A percentile compares a stretch with the other conserved stretches of the same genome.
phyloP scores from a whole-genome alignment of 2,113 vertebrate genomes.

The Takifugu bimaculatus region DNA sequence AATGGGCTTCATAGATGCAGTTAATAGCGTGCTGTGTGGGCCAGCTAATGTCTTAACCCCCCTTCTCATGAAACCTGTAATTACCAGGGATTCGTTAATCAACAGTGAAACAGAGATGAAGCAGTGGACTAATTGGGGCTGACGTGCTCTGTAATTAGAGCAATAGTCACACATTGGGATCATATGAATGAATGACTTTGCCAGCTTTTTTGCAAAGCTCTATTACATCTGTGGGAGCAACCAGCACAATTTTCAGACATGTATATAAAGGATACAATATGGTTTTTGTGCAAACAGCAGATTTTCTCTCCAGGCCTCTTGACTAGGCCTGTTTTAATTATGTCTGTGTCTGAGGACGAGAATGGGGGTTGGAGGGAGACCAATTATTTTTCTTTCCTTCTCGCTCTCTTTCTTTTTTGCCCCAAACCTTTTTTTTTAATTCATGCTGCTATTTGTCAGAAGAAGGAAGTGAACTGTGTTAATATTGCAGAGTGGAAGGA shows the following conservation, averaged over 20 bases:
- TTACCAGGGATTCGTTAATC: conserved; percentile 81
- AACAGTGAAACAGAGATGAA: conserved; percentile 75
- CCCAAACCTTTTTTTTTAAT: conserved; percentile 65
- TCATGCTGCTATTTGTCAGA: conserved; percentile 60
- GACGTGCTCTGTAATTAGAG: conserved; percentile 86
- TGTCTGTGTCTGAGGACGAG: conserved; percentile 63
- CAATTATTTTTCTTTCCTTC: conserved; percentile 73
- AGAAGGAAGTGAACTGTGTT: conserved; percentile 34
- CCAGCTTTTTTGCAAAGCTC: conserved; percentile 76
- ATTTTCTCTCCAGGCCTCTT: conserved; percentile 75
- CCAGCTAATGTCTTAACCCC: conserved; percentile 55
- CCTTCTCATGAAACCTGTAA: conserved; percentile 65
- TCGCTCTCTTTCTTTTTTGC: conserved; percentile 59
- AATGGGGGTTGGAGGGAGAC: conserved; percentile 57
- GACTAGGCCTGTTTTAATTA: conserved; percentile 74
- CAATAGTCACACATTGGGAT: conserved; percentile 83
- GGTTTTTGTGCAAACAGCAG: conserved; percentile 75
- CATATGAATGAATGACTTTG: conserved; percentile 88
- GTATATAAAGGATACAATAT: conserved; percentile 73
- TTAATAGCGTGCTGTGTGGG: conserved; percentile 70
- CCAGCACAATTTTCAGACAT: conserved; percentile 65
- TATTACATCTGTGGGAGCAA: conserved; percentile 76
- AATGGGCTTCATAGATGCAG: conserved; percentile 36
- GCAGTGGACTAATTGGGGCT: conserved; percentile 78
- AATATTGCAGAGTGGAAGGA: conserved; percentile 26